phyloP scores from a whole-genome alignment of 2,113 vertebrate genomes.

The Engraulis encrasicolus region DNA sequence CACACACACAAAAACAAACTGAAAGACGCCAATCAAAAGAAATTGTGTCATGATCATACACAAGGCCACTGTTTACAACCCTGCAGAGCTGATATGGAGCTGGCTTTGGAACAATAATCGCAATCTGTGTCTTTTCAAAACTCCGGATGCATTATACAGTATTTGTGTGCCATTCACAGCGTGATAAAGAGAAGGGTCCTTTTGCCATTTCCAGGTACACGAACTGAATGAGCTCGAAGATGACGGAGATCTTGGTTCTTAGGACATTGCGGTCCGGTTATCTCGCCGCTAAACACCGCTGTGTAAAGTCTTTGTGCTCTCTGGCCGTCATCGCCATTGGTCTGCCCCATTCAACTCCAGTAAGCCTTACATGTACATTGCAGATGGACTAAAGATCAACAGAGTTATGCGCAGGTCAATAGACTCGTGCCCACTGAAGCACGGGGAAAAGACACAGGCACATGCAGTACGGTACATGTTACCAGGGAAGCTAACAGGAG shows the following conservation, averaged over 20 bases:
- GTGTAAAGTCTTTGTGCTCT: neutral
- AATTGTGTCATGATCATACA: slow-evolving; percentile 19
- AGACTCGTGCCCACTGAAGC: neutral
- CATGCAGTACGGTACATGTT: no score
- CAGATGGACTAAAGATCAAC: neutral
- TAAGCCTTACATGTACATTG: no score
- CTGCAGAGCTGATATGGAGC: neutral
- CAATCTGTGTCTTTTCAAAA: neutral
- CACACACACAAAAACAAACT: neutral
- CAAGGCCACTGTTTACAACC: neutral
- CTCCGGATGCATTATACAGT: neutral
- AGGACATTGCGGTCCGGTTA: neutral
- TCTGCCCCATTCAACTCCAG: neutral
- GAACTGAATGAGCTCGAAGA: neutral
- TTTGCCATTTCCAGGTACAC: neutral
- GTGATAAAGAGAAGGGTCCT: neutral
- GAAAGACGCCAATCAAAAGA: slow-evolving; percentile 10
- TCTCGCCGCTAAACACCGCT: neutral
- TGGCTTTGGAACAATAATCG: neutral
- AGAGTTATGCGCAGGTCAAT: neutral
- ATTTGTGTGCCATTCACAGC: neutral
- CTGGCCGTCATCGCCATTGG: neutral
- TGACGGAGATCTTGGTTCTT: neutral
- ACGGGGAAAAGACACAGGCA: neutral
- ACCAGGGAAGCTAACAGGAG: no score